Evolutionary conservation across 2,113 vertebrate species (phyloP), one percentile per base, ranked within the genome.

Genomic region (Pseudopipra pipra): DNA sequence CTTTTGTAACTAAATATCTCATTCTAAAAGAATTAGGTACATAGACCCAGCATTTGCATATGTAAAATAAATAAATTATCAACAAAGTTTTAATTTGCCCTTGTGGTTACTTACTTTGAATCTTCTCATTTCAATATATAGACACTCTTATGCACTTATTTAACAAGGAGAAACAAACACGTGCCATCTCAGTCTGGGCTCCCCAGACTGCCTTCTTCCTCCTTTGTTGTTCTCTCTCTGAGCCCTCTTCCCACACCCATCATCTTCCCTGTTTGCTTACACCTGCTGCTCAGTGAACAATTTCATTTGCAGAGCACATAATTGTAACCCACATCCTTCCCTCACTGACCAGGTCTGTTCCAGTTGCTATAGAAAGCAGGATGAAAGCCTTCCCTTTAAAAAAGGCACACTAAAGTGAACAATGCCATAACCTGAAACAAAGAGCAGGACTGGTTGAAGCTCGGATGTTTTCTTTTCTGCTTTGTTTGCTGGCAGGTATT

Each of bases 381-480:
- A 33, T 93, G 30, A 54, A 23, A 68, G 22, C 7, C 8, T 80
- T 79, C 14, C 20, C 3, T 75, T 91, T 22, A 56, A 82, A 80
- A 52, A 76, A 14, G 3, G 6, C 6, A 21, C 0, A 0, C 7
- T n/a, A 6, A 70, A 47, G 27, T 28, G 39, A 90, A 52, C 20
- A 75, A 22, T 54, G 4, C 20, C 55, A 33, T 37, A 14, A 21
- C 11, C 23, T 54, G 31, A 4, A 77, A 13, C 5, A 67, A 88
- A 66, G 25, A 78, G 31, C 5, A 41, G 11, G 25, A 81, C 14
- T 3, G 47, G 4, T 41, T 25, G 63, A 71, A 87, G 27, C 9
- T 46, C 20, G 77, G 91, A 81, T 54, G 5, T 25, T 70, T 80
- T 63, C 13, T 84, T 93, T 82, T 27, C 12, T 52, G 46, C 8